These are phyloP conservation scores for Homalodisca vitripennis DNA, from an alignment of 1,140 invertebrate species.

Conservation along the genomic window DNA sequence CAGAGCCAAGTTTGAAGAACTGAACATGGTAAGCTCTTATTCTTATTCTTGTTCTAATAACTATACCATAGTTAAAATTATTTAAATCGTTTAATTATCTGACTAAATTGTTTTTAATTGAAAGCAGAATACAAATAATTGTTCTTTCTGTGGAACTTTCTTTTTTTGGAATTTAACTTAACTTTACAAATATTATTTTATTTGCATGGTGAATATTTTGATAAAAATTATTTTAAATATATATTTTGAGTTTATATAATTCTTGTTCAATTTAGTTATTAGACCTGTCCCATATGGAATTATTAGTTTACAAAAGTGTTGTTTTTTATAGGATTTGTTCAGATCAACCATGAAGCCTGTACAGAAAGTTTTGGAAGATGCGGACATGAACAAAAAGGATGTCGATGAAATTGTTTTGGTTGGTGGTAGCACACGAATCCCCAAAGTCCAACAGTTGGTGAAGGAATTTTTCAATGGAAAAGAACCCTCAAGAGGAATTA, in stretches of 20 bases:
- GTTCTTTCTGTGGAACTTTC: too few species aligned
- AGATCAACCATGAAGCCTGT: conserved; percentile 97
- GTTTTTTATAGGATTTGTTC: conserved; percentile 81
- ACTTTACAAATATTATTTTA: not conserved
- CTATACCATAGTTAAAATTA: too few species aligned
- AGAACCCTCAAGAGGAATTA: conserved; percentile 91
- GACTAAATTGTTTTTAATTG: too few species aligned
- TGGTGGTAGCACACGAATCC: conserved; percentile 94
- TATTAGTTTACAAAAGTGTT: too few species aligned
- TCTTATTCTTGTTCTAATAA: too few species aligned
- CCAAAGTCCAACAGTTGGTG: conserved; percentile 97
- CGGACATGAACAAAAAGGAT: conserved; percentile 98
- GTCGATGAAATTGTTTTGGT: conserved; percentile 99
- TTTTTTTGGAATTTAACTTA: too few species aligned
- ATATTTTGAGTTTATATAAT: not conserved
- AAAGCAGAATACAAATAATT: too few species aligned
- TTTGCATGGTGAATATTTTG: not conserved
- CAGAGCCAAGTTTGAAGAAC: conserved; percentile 98
- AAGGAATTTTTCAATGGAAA: conserved; percentile 99
- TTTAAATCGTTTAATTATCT: too few species aligned
- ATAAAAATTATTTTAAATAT: not conserved
- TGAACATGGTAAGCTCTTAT: conserved; percentile 88
- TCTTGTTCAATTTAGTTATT: too few species aligned
- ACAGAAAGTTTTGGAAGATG: conserved; percentile 97
- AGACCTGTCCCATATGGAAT: too few species aligned